Evolutionary conservation across 2,113 vertebrate species (phyloP).

Genomic region (Coreoperca whiteheadi): DNA sequence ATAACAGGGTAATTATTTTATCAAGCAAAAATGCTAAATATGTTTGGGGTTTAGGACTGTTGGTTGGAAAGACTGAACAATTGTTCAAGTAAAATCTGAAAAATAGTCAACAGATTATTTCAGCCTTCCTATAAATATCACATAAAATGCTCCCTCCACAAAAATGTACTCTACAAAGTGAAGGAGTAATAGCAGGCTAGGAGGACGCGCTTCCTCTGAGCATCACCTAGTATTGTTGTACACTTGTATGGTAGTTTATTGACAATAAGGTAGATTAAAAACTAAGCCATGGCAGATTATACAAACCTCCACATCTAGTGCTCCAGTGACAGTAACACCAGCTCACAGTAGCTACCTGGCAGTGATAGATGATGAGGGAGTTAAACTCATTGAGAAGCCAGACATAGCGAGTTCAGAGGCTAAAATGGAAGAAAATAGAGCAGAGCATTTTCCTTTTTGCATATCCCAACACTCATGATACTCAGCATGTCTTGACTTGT

Average conservation of each 20-base stretch:
- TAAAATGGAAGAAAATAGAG: slow-evolving; percentile 40
- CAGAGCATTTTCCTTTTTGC: slow-evolving; percentile 49
- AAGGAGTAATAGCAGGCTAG: neutral
- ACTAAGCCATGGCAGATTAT: neutral
- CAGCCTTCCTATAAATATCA: neutral
- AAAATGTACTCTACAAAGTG: neutral
- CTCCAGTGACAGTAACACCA: neutral
- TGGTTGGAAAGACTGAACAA: neutral
- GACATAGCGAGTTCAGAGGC: slow-evolving; percentile 21
- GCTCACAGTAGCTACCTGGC: neutral
- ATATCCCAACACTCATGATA: slow-evolving; percentile 37
- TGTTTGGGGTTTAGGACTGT: neutral
- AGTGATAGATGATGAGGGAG: neutral
- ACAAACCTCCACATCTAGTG: neutral
- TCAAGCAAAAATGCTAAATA: neutral
- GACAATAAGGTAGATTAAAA: neutral
- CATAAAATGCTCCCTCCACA: neutral
- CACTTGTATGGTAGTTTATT: neutral
- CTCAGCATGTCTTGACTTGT: slow-evolving; percentile 65
- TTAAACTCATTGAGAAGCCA: slow-evolving; percentile 13
- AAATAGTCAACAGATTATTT: neutral
- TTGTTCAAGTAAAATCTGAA: neutral
- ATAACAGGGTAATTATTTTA: neutral
- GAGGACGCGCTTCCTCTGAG: neutral
- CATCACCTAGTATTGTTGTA: neutral